Percentiles rank a stretch among this genome's conserved stretches.
These are phyloP conservation scores for Ypsolopha sequella DNA, from an alignment of 2,888 invertebrate genomes.

Conservation along the genomic window DNA sequence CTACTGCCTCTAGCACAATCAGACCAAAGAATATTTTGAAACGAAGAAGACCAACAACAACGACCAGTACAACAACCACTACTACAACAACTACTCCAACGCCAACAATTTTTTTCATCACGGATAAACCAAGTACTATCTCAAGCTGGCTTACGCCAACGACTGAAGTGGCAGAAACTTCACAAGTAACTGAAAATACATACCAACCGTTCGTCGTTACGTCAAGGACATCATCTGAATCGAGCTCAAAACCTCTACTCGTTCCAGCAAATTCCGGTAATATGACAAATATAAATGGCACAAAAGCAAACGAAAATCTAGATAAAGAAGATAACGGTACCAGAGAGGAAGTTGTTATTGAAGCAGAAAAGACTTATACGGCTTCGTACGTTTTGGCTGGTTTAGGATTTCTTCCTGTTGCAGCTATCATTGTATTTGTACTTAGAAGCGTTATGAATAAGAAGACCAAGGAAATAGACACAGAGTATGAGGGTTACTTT, in stretches of 20 bases:
- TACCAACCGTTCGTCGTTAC: conserved; percentile 45
- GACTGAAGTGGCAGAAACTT: conserved; percentile 11
- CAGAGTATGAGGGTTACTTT: conserved; percentile 73
- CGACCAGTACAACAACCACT: conserved; percentile 37
- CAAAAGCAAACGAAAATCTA: background rate
- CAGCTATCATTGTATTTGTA: conserved; percentile 69
- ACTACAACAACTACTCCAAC: conserved; percentile 22
- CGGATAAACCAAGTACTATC: conserved; percentile 14
- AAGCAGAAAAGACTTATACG: conserved; percentile 71
- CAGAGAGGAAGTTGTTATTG: conserved; percentile 65
- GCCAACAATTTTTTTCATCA: conserved; percentile 12
- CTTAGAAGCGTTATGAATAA: conserved; percentile 66
- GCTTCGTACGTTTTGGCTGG: conserved; percentile 73
- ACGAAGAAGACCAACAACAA: conserved; percentile 59
- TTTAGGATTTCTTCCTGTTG: conserved; percentile 70
- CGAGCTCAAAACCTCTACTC: conserved; percentile 33
- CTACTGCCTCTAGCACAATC: conserved; percentile 25
- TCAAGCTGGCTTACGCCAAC: conserved; percentile 11
- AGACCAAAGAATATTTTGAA: conserved; percentile 39
- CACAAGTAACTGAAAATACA: conserved; percentile 24
- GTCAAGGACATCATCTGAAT: conserved; percentile 56
- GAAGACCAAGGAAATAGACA: conserved; percentile 66
- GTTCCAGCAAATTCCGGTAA: conserved; percentile 23
- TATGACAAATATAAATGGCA: conserved; percentile 20
- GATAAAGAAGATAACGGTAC: conserved; percentile 19